Conservation (phyloP, 2,888 invertebrate genomes). For the Agriopis aurantiaria region DNA sequence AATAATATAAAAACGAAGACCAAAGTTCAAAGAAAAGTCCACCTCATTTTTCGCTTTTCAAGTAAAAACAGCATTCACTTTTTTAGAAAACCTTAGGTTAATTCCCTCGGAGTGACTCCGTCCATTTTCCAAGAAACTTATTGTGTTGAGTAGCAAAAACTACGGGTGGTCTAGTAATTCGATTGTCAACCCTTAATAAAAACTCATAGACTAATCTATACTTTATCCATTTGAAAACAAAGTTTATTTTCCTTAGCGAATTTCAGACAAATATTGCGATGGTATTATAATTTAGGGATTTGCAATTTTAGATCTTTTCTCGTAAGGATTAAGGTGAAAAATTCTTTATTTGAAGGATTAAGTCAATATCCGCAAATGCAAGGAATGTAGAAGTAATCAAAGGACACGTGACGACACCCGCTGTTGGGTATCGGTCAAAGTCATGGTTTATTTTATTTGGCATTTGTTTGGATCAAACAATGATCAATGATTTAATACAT, state of each 20-base stretch:
- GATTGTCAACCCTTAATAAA: constrained; percentile 58
- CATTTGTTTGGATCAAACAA: constrained; percentile 43
- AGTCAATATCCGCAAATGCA: constrained; percentile 55
- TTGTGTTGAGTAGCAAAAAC: constrained; percentile 82
- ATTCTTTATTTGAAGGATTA: constrained; percentile 4
- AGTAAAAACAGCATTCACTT: constrained; percentile 46
- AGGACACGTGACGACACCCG: constrained; percentile 69
- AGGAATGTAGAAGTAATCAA: constrained; percentile 77
- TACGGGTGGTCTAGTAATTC: constrained; percentile 81
- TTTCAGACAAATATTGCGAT: constrained; percentile 2
- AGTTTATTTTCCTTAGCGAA: constrained; percentile 19
- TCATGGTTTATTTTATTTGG: constrained; percentile 54
- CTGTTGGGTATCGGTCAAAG: constrained; percentile 52
- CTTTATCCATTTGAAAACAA: not conserved
- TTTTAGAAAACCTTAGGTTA: constrained; percentile 55
- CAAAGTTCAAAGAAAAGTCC: constrained; percentile 26
- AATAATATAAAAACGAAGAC: constrained; percentile 1
- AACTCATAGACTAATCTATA: constrained; percentile 1
- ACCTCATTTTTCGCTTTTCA: constrained; percentile 33
- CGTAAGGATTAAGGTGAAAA: not conserved
- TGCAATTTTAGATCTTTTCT: constrained; percentile 25
- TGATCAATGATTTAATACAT: not conserved
- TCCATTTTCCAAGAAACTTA: constrained; percentile 66
- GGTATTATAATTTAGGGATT: not conserved
- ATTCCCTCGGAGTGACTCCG: constrained; percentile 64